These are phyloP conservation scores for Liopterus haemorrhoidalis DNA, from an alignment of 2,888 invertebrate species.

Conservation along the genomic window DNA sequence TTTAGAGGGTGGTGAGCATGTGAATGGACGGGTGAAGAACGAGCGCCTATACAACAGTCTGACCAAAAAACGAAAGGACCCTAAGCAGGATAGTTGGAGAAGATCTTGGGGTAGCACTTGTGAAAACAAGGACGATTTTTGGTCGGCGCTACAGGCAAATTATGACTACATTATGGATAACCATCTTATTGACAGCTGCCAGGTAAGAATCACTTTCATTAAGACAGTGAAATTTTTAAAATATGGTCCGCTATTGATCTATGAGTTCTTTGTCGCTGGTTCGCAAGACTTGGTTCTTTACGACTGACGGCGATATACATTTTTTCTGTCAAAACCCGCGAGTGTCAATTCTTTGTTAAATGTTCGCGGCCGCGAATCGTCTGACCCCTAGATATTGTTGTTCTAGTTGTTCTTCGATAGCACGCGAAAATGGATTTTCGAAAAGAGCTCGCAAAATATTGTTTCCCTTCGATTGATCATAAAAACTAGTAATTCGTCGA, in stretches of 20 bases:
- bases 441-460: too few species aligned
- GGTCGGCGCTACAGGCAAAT: constrained; percentile 85
- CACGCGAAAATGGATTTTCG: too few species aligned
- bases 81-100: constrained; percentile 56
- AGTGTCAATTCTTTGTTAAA: too few species aligned
- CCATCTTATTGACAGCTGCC: constrained; percentile 84
- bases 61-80: constrained; percentile 62
- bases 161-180: constrained; percentile 95
- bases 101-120: constrained; percentile 75
- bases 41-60: constrained; percentile 81
- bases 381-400: too few species aligned
- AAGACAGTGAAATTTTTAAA: neutral
- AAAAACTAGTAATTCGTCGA: too few species aligned
- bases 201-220: constrained; percentile 41
- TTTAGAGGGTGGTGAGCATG: constrained; percentile 46
- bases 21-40: constrained; percentile 48
- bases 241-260: neutral
- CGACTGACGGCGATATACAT: too few species aligned
- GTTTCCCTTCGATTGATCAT: too few species aligned
- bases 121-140: constrained; percentile 79
- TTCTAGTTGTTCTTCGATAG: too few species aligned
- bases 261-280: neutral
- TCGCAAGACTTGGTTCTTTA: neutral
- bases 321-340: too few species aligned
- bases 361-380: too few species aligned